Conservation (phyloP, 2,797 vertebrate species). For the Spondyliosoma cantharus region DNA sequence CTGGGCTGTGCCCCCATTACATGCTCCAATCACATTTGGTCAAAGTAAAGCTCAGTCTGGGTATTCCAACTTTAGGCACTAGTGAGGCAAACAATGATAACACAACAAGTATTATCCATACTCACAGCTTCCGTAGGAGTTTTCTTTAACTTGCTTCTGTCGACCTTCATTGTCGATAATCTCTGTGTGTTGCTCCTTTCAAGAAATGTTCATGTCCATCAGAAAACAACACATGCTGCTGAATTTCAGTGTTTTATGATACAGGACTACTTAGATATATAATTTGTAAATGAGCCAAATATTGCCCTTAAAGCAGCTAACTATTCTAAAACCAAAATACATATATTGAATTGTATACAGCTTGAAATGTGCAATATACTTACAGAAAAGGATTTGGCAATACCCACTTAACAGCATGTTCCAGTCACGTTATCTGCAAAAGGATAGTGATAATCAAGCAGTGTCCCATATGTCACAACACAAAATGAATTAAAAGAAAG, state of each 20-base stretch:
- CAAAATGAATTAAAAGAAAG: neutral
- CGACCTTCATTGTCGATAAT: conserved; percentile 95
- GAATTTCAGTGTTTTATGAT: neutral
- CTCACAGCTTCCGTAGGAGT: conserved; percentile 97
- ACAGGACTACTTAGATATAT: neutral
- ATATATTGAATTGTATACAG: neutral
- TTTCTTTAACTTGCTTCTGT: conserved; percentile 98
- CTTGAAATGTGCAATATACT: conserved; percentile 63
- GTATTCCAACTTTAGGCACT: neutral
- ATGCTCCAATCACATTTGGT: neutral
- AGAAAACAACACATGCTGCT: conserved; percentile 11
- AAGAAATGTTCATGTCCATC: conserved; percentile 38
- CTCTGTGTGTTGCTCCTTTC: conserved; percentile 84
- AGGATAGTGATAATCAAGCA: conserved; percentile 5
- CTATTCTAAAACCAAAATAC: neutral
- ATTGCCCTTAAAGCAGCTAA: neutral
- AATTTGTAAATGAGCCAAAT: neutral
- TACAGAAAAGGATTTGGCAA: conserved; percentile 84
- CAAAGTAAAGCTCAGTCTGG: neutral
- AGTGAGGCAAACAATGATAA: neutral
- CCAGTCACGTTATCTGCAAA: conserved; percentile 81
- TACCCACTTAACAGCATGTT: conserved; percentile 85
- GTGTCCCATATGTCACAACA: neutral
- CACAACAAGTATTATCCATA: conserved; percentile 58
- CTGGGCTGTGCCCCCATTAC: neutral